Evolutionary conservation across 2,888 invertebrate species (phyloP), one percentile per base, ranked within the genome.

Genomic region (Hipparchia semele): DNA sequence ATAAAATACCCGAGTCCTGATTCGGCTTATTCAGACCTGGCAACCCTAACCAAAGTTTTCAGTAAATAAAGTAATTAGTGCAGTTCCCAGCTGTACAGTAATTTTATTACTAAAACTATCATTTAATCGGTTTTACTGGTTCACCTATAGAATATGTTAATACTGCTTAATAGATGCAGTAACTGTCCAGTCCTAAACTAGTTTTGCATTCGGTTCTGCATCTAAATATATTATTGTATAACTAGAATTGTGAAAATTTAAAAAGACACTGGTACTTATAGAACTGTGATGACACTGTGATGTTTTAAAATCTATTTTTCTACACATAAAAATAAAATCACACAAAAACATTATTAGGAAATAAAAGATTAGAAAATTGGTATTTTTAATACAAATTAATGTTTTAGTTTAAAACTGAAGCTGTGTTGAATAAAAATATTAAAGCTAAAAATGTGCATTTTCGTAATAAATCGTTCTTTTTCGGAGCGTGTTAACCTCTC

Each of bases 381-480:
- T 72, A 71, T 60, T 58, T 69, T 72, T 67, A 70, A 77, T 77
- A 64, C 66, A 75, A 78, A 76, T 73, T 62, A 78, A 74, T 68
- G 72, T 78, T 73, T 80, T 79, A 75, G 80, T 78, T 81, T 81
- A 82, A 80, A 87, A 88, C 83, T 80, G 82, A 88, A 88, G 84
- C 86, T 88, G 88, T 89, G 89, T 87, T 88, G 88, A 82, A 85
- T 84, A 39, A 82, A 39, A 81, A 69, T 84, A 84, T 89, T 91
- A 90, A 89, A 90, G 90, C 91, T 90, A 88, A 88, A 86, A 86
- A 90, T 92, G 92, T 92, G 92, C 90, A 83, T 87, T 87, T 86
- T 84, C 83, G 85, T 84, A 78, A 85, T 83, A 86, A 86, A 85
- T 82, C 83, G 53, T 68, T 68, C 23, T 23, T 69, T 70, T 73